Evolutionary conservation across 1,140 invertebrate species (phyloP), one percentile per base, ranked within the genome.

Genomic region (Cotesia vestalis): DNA sequence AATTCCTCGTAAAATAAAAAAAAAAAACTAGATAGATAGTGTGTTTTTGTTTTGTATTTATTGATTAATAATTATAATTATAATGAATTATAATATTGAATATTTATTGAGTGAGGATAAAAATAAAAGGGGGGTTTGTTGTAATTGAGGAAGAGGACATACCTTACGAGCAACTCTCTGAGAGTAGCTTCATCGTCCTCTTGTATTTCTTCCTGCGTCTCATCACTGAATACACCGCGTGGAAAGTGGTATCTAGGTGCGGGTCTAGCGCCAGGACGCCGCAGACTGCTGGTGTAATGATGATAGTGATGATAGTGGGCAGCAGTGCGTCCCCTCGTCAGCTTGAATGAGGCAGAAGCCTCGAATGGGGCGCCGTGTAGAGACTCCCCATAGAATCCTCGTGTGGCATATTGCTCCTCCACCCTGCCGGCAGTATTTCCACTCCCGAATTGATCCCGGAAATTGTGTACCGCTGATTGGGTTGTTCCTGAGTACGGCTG

Each of bases 161-260:
- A 94, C 93, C 93, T 94, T 91, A 94, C 90, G 88, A 94, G 92
- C 89, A 94, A 90, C 90, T 94, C 92, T 90, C 92, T 92, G 87
- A 94, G 92, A 90, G 92, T 93, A 84, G 92, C 91, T 89, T 94
- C 92, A 89, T 94, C 92, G 87, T 94, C 92, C 86, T 92, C 91
- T 89, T 92, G 90, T 85, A 87, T 82, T 83, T 87, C 87, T 87
- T 88, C 87, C 81, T 87, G 85, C 86, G 87, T 88, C 83, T 88
- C 86, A 88, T 88, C 87, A 87, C 87, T 88, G 83, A 85, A 86
- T 75, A 80, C 80, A 73, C 83, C 83, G 73, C 83, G 83, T 77
- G 79, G 78, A 71, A 82, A 75, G 77, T 84, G 79, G 78, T 84
- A 78, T 63, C 83, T 80, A 72, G 35, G 77, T 57, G 78, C 74